Conservation (phyloP, 2,113 vertebrate genomes). For the Azemiops feae region DNA sequence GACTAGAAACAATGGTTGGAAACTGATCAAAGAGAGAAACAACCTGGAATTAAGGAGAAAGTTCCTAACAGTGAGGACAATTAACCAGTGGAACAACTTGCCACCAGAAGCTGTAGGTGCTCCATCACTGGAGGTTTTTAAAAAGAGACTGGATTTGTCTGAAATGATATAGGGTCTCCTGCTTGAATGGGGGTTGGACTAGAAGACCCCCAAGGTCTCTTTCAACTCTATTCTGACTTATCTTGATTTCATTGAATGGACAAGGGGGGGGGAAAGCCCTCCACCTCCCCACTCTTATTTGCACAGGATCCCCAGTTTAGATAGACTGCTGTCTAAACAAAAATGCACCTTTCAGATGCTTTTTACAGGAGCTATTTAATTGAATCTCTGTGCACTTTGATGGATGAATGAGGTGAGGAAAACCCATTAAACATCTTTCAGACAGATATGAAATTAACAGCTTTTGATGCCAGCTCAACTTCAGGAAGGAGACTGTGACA, state of each 20-base stretch:
- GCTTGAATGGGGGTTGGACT: neutral
- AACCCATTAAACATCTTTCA: neutral
- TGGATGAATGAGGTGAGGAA: neutral
- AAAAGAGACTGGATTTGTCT: too few species aligned
- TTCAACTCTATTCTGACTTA: neutral
- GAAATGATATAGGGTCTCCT: neutral
- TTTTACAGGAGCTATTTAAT: neutral
- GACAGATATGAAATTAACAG: neutral
- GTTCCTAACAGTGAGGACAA: too few species aligned
- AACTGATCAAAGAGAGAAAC: too few species aligned
- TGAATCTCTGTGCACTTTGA: neutral
- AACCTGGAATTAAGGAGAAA: too few species aligned
- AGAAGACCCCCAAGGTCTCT: neutral
- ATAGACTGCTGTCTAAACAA: neutral
- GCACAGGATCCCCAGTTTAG: neutral
- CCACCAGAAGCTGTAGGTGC: too few species aligned
- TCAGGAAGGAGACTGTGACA: neutral
- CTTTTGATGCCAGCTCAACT: neutral
- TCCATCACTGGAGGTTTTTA: neutral
- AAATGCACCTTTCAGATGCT: neutral
- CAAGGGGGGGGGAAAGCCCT: rapidly evolving
- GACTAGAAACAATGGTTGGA: too few species aligned
- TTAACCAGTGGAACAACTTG: too few species aligned
- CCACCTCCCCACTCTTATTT: neutral
- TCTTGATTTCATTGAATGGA: neutral